Evolutionary conservation across 2,113 vertebrate species (phyloP), one percentile per base, ranked within the genome.

Genomic region (Antigone vipio): DNA sequence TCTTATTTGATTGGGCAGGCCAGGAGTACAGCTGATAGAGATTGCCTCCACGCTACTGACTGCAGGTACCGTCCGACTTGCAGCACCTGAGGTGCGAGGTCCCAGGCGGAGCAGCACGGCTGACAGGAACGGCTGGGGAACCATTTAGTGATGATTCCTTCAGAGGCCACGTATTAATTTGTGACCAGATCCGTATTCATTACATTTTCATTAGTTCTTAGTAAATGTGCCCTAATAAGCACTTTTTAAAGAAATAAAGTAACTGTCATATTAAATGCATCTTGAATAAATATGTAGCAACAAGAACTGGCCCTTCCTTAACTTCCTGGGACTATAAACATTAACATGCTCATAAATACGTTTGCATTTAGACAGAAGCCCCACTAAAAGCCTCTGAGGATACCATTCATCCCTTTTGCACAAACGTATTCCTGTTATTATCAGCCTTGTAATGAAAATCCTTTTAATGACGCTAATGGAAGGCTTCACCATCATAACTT

Each of bases 381-480:
- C n/a, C 93, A 92, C 90, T 97, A 91, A 97, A 98, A 97, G 29
- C 53, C 88, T 96, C 91, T 58, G 56, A 79, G 35, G 38, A 75
- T 90, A 88, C 82, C 19, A 6, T 92, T 88, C 78, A 89, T 91
- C 82, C 93, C 80, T 96, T 97, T 94, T 74, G 50, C 87, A 96
- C 84, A 95, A 97, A 93, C 83, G 88, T 93, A 97, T 95, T 97
- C 85, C n/a, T 89, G 88, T 93, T 95, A 95, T 95, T 90, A 97
- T 87, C 90, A 90, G 73, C 93, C 95, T 97, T 72, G 89, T 74
- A 97, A 98, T 97, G 97, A 97, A 95, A 97, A 94, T 73, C 82
- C 78, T 96, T 93, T 97, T 92, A 93, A 93, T 32, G 89, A 66
- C 15, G n/a, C 67, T 98, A 95, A 98, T 88, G 73, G 80, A 94